Evolutionary conservation across 2,797 vertebrate genomes (phyloP).

Genomic region (Potorous gilbertii): DNA sequence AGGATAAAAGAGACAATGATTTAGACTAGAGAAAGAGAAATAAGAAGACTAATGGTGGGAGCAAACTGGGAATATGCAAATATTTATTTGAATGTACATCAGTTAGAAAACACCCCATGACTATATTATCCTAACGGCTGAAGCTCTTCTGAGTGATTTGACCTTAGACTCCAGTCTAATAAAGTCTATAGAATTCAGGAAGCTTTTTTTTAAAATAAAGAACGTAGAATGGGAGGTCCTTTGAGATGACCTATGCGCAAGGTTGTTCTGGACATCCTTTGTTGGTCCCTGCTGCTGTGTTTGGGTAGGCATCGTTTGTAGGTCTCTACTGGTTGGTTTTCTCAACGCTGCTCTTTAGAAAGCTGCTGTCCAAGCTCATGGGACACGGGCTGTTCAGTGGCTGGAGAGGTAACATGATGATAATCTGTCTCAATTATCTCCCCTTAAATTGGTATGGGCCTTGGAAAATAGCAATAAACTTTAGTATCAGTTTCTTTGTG

Average conservation of each 20-base stretch:
- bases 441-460: not conserved
- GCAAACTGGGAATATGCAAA: not conserved
- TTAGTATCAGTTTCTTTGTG: not conserved
- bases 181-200: not conserved
- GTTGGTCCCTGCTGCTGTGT: accelerated
- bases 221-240: not conserved
- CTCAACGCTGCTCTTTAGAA: not conserved
- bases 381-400: not conserved
- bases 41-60: not conserved
- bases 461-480: slow-evolving; percentile 9
- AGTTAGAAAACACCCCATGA: not conserved
- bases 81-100: not conserved
- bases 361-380: not conserved
- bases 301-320: accelerated
- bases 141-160: not conserved
- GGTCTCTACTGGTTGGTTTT: not conserved
- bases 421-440: slow-evolving; percentile 1
- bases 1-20: not conserved
- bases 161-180: not conserved
- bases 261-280: accelerated
- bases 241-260: not conserved
- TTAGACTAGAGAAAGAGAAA: not conserved
- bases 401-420: slow-evolving; percentile 26
- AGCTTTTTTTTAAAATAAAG: slow-evolving; percentile 14
- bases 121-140: not conserved